Base-by-base conservation (phyloP, 2,888 invertebrate species). In the Cryptocephalus moraei region DNA sequence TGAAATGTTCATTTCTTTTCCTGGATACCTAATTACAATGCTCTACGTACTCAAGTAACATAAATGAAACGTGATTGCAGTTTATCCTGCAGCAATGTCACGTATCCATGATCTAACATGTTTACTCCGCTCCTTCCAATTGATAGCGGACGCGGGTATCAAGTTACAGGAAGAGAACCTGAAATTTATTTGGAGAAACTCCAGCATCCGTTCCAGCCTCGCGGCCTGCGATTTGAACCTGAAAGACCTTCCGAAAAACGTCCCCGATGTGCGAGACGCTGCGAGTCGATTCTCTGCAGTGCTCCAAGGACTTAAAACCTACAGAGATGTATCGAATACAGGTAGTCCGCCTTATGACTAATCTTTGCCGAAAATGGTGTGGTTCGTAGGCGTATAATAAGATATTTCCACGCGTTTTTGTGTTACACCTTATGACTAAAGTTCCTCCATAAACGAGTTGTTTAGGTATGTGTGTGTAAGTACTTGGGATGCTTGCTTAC, bases 281-380 rank as follows among this genome's bases (percentile, higher is more conserved):
- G 58, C 78, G 2, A 82, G 84, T 58, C 75, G 86, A 57, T 73
- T 82, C 6, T 73, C 76, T 56, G 82, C 86, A 41, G 84, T 91
- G 13, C 75, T 79, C 39, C 79, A 81, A 58, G 89, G 91, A 32
- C 65, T 90, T 40, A 75, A 74, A 53, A 78, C 82, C 54, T 84
- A 83, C 57, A 60, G 76, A 13, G 49, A 55, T 39, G 48, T 54
- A 45, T 48, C 55, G 41, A 51, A 49, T 44, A 54, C 47, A 57
- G 61, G 62, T 62, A 52, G 58, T 56, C 12, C 3, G 11, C 22
- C 22, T 22, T 22, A 22, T 22, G 22, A 22, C 22, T 22, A 22
- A 22, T 22, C 22, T 22, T 22, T 22, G 22, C 22, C 22, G 22
- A 22, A 22, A 22, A 22, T 22, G 22, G 22, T 22, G 3, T 2